phyloP scores from a whole-genome alignment of 2,113 vertebrate genomes.

The Myotis yumanensis region DNA sequence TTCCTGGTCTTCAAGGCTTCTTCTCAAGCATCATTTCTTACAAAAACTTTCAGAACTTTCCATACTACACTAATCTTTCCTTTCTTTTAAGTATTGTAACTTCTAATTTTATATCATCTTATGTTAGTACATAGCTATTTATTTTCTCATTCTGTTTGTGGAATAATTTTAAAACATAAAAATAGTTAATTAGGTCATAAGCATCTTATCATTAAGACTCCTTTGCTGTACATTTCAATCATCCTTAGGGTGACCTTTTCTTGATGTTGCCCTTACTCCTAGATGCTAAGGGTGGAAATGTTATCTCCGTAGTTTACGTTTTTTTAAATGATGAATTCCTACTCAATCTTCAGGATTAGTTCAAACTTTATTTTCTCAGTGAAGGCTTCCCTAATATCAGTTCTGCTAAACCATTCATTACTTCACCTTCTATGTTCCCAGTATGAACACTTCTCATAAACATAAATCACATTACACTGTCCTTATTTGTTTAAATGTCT shows the following conservation, averaged over 20 bases:
- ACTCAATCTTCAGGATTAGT: not conserved
- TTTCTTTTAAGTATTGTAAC: not conserved
- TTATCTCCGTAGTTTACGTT: not conserved
- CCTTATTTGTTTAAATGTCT: not conserved
- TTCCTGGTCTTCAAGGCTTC: not conserved
- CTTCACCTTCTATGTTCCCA: not conserved
- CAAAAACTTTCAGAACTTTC: not conserved
- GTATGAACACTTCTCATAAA: not conserved
- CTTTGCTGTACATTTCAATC: not conserved
- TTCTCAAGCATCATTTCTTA: not conserved
- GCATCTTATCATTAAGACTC: not conserved
- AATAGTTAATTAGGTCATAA: not conserved
- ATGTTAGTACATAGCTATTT: not conserved
- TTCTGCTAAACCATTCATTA: conserved; percentile 13
- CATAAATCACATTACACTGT: not conserved
- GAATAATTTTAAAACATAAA: not conserved
- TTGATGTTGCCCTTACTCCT: not conserved
- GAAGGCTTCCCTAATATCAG: not conserved
- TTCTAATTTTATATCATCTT: not conserved
- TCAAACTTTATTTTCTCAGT: not conserved
- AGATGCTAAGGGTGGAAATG: not conserved
- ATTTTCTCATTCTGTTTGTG: not conserved
- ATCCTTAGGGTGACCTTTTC: not conserved
- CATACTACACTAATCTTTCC: not conserved
- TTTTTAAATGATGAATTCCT: not conserved